Base-by-base conservation (phyloP, 2,797 vertebrate genomes). In the Pteronotus mesoamericanus region DNA sequence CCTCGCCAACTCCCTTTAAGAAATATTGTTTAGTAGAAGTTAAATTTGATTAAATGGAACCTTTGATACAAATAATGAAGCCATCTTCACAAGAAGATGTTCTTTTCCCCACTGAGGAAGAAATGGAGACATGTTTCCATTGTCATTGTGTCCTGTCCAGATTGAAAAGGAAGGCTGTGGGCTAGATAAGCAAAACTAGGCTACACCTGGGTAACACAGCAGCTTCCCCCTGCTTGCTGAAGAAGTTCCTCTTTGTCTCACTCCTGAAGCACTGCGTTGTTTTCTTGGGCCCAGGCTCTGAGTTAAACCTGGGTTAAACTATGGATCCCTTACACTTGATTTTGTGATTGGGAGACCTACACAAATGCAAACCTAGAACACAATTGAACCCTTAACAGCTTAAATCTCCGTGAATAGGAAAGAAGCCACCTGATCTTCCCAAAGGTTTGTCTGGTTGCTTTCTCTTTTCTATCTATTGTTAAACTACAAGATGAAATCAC, bases 211-310 rank as follows among this genome's bases (percentile, higher is more conserved):
- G 98, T 80, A 97, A 95, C 93, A 91, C 26, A 4, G 97, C 94
- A 85, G 96, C 74, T 96, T 83, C 93, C 95, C 96, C 0, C 51
- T 72, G 86, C 97, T 66, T 66, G 69, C 66, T 93, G 96, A 97
- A 97, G 95, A 96, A 97, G 32, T 72, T 94, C 61, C 46, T 97
- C 97, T 98, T 98, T 98, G 97, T 98, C 97, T 96, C 71, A n/a
- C 84, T 95, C 91, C 68, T 97, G 96, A 98, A 91, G 74, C 91
- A 59, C 96, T 16, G 26, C 0, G 0, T 97, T 97, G 88, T 96
- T 97, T 98, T 32, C 87, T 88, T 89, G 82, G 48, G 29, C 21
- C 4, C 2, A 1, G 37, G 97, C 97, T 98, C n/a, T 0, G 8
- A 86, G 88, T 88, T 94, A 94, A 96, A 92, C 94, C 88, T 93